Percentiles rank a stretch among this genome's conserved stretches.
Evolutionary conservation across 2,113 vertebrate species (phyloP).

Genomic region (Gopherus evgoodei): DNA sequence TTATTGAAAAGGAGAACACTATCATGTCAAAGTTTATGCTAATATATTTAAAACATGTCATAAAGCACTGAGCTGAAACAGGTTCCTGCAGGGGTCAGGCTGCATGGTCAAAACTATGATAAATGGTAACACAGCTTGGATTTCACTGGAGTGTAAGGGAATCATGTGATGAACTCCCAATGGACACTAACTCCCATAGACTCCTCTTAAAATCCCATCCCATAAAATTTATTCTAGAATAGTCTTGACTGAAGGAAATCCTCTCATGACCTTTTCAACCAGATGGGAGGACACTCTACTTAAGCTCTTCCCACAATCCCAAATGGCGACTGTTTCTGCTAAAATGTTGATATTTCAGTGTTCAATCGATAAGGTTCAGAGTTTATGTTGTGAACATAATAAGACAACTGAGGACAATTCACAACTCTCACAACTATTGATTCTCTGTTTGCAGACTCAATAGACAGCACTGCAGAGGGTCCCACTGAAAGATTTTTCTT

Average conservation of each 20-base stretch:
- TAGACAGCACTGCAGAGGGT: not conserved
- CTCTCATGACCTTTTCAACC: not conserved
- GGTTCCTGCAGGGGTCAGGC: too few relatives aligned
- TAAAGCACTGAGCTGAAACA: not conserved
- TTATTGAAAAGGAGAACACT: not conserved
- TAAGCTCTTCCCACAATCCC: not conserved
- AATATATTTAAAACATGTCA: not conserved
- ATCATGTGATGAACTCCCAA: too few relatives aligned
- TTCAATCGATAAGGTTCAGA: not conserved
- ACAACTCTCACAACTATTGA: not conserved
- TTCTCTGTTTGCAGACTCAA: rapidly evolving
- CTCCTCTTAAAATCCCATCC: not conserved
- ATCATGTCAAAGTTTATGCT: not conserved
- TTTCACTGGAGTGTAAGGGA: not conserved
- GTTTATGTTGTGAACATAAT: rapidly evolving
- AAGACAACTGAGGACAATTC: not conserved
- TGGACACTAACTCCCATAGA: not conserved
- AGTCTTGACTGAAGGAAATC: not conserved
- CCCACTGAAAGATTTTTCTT: too few relatives aligned
- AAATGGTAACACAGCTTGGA: not conserved
- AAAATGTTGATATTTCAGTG: not conserved
- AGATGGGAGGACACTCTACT: not conserved
- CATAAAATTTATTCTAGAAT: not conserved
- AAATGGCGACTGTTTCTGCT: not conserved
- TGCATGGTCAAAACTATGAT: not conserved